Evolutionary conservation across 2,797 vertebrate species (phyloP).

Genomic region (Argya squamiceps): DNA sequence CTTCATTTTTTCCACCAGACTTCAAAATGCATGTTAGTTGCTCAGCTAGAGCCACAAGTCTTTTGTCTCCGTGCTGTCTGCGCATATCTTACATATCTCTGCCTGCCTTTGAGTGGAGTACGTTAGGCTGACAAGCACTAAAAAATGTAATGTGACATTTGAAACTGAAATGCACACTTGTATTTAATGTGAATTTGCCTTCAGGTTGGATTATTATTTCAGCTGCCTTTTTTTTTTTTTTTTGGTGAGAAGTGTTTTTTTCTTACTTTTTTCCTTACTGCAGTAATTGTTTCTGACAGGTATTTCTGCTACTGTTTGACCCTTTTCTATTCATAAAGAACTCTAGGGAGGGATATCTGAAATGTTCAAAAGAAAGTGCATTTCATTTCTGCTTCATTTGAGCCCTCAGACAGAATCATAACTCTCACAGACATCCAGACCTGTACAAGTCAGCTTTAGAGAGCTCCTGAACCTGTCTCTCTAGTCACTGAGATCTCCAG

Average conservation of each 20-base stretch:
- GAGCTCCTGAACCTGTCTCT: not conserved
- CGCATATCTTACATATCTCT: not conserved
- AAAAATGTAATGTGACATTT: not conserved
- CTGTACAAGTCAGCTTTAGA: not conserved
- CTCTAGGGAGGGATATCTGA: not conserved
- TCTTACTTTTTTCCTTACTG: not conserved
- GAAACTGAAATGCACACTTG: not conserved
- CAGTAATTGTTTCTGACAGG: not conserved
- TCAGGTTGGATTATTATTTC: not conserved
- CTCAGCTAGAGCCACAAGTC: not conserved
- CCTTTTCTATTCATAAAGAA: not conserved
- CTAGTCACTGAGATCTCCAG: not conserved
- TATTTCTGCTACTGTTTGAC: not conserved
- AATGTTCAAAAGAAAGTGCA: not conserved
- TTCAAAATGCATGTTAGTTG: not conserved
- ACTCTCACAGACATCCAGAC: not conserved
- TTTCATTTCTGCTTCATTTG: not conserved
- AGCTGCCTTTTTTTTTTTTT: not conserved
- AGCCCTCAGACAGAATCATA: not conserved
- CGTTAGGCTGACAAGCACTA: not conserved
- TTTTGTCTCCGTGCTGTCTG: not conserved
- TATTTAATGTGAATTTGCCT: not conserved
- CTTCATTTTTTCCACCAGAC: not conserved
- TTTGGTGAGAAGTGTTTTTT: not conserved
- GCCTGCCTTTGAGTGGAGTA: not conserved